Percentiles rank a stretch among this genome's conserved stretches.
phyloP scores from a whole-genome alignment of 2,888 invertebrate species.

The Galeopsomyia nigrocyanea region DNA sequence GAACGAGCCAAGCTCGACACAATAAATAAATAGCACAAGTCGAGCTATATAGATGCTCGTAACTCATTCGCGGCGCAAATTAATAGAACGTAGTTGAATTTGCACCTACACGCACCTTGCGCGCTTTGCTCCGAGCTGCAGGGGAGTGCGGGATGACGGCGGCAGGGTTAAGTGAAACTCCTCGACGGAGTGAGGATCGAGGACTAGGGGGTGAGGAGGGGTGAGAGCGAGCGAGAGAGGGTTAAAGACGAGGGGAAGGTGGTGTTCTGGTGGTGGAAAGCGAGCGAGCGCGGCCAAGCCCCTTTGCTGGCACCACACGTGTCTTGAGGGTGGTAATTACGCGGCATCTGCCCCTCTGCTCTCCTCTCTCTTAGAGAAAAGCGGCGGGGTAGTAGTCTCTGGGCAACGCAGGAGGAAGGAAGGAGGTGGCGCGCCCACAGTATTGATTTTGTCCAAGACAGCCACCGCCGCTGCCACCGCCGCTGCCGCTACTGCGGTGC shows the following conservation, averaged over 20 bases:
- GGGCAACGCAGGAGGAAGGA: conserved; percentile 39
- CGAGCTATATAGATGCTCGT: too few relatives aligned
- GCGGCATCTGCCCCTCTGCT: conserved; percentile 64
- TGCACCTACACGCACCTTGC: conserved; percentile 3
- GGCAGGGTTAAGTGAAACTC: conserved; percentile 47
- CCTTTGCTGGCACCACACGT: conserved; percentile 62
- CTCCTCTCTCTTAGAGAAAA: conserved; percentile 7
- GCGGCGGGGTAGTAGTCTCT: neutral
- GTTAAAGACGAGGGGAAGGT: conserved; percentile 10
- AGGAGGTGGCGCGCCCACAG: conserved; percentile 61
- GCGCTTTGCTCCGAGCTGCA: conserved; percentile 20
- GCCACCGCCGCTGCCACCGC: conserved; percentile 57
- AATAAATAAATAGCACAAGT: too few relatives aligned
- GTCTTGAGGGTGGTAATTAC: conserved; percentile 70
- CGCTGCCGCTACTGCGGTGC: conserved; percentile 26
- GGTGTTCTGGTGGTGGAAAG: conserved; percentile 12
- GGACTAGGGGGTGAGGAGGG: conserved; percentile 47
- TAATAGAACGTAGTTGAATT: conserved; percentile 39
- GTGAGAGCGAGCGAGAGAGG: conserved; percentile 37
- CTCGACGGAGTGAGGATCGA: conserved; percentile 39
- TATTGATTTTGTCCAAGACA: conserved; percentile 70
- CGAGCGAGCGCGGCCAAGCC: conserved; percentile 29
- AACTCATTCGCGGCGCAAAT: conserved; percentile 20
- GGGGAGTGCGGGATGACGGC: neutral
- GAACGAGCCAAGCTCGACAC: neutral